Base-by-base conservation (phyloP, 2,113 vertebrate genomes). In the Anseranas semipalmata region DNA sequence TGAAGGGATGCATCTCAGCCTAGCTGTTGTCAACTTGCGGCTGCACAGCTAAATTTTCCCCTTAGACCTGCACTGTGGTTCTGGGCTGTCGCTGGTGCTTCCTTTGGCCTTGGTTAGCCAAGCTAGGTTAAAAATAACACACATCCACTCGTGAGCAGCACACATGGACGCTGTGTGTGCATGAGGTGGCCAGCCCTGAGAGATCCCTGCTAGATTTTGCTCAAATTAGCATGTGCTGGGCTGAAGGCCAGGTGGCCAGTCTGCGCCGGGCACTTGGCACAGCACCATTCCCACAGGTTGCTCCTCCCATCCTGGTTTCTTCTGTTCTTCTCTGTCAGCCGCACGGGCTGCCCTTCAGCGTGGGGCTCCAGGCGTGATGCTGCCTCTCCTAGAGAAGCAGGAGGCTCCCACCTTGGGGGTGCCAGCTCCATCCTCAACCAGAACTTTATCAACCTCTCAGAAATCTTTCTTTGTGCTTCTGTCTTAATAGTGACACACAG, bases 401-500 rank as follows among this genome's bases (percentile, higher is more conserved):
- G 37, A 53, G 27, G 14, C 37, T 77, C 24, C 90, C 25, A 58
- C 46, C 16, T 55, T 55, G 39, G 65, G 19, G 24, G n/a, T 70
- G 28, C 55, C 20, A 46, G 32, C 22, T 89, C 45, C 56, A 19
- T 89, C 52, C 8, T 7, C 28, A 77, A 77, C n/a, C 13, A 37
- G 22, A 46, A 76, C 6, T 83, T 45, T 28, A 12, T n/a, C 68
- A 85, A 62, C 22, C 12, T 83, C 45, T 37, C 13, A 7, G 48
- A 72, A 39, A 10, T 35, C 27, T 67, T 15, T 55, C 48, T 93
- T 85, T 87, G 18, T 71, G 94, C 20, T 60, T 92, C 63, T 88
- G 82, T 93, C 94, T 85, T 90, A 89, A 93, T 59, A 94, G 90
- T 95, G 95, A 95, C 88, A 92, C 43, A 19, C 85, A 95, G 92